These are phyloP conservation scores for Festucalex cinctus DNA, from an alignment of 2,113 vertebrate species.

Conservation along the genomic window DNA sequence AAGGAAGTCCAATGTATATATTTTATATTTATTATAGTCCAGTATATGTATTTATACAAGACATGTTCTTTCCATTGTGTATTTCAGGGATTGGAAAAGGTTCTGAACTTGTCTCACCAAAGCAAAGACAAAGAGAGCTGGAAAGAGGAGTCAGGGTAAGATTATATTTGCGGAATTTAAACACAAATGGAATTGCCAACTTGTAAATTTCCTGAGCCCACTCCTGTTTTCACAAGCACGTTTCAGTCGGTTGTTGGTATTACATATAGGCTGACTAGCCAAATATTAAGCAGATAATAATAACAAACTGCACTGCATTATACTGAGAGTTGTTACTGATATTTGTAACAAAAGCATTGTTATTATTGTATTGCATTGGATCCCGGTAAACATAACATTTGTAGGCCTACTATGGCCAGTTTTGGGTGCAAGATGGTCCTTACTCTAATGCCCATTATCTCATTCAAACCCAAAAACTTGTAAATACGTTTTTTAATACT, in stretches of 20 bases:
- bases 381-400: not conserved
- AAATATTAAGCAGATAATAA: not conserved
- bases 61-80: not conserved
- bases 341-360: not conserved
- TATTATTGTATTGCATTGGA: too few species aligned
- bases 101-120: conserved; percentile 82
- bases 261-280: not conserved
- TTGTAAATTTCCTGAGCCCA: too few species aligned
- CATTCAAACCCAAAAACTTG: too few species aligned
- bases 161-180: not conserved
- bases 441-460: too few species aligned
- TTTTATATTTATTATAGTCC: too few species aligned
- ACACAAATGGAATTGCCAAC: too few species aligned
- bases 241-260: not conserved
- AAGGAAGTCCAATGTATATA: too few species aligned
- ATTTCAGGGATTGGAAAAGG: conserved; percentile 83
- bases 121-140: conserved; percentile 81
- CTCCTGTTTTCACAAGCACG: not conserved
- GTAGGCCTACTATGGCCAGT: too few species aligned
- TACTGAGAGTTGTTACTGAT: not conserved
- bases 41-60: too few species aligned
- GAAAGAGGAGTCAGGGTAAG: conserved; percentile 86
- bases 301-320: too few species aligned
- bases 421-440: not conserved
- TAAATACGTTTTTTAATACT: too few species aligned